phyloP scores from a whole-genome alignment of 1,140 invertebrate genomes.

The Apis florea region DNA sequence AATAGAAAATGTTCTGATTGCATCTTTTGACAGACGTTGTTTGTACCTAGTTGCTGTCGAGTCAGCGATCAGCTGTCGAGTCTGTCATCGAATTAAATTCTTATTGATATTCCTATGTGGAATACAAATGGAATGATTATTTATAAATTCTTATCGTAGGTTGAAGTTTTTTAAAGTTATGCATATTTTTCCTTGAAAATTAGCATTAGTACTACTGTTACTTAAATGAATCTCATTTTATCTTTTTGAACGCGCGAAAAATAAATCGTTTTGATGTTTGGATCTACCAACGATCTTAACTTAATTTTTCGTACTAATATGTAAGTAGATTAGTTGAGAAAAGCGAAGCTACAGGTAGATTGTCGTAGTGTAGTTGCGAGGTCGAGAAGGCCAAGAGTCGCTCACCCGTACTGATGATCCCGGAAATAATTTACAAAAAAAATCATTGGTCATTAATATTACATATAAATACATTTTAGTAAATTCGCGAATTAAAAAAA shows the following conservation, averaged over 20 bases:
- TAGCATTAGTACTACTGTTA: no score
- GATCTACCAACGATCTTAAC: conserved; percentile 10
- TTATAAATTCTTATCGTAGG: background rate
- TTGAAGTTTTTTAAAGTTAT: background rate
- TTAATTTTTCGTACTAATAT: background rate
- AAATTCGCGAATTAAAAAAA: background rate
- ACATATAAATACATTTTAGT: background rate
- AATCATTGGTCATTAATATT: conserved; percentile 14
- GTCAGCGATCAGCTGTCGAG: conserved; percentile 53
- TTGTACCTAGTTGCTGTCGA: conserved; percentile 9
- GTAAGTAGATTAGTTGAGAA: conserved; percentile 29
- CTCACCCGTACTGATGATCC: conserved; percentile 41
- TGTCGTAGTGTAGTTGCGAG: background rate
- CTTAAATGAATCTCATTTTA: background rate
- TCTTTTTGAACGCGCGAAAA: background rate
- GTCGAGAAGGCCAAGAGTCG: conserved; percentile 32
- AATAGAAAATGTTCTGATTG: conserved; percentile 1
- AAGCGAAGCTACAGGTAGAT: conserved; percentile 34
- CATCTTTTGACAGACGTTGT: conserved; percentile 48
- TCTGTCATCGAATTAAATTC: conserved; percentile 19
- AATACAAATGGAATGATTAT: background rate
- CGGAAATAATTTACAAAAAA: conserved; percentile 37
- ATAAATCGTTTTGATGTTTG: background rate
- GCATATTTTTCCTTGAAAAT: background rate
- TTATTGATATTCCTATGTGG: background rate